Evolutionary conservation across 1,140 invertebrate species (phyloP).

Genomic region (Mactra quadrangularis): DNA sequence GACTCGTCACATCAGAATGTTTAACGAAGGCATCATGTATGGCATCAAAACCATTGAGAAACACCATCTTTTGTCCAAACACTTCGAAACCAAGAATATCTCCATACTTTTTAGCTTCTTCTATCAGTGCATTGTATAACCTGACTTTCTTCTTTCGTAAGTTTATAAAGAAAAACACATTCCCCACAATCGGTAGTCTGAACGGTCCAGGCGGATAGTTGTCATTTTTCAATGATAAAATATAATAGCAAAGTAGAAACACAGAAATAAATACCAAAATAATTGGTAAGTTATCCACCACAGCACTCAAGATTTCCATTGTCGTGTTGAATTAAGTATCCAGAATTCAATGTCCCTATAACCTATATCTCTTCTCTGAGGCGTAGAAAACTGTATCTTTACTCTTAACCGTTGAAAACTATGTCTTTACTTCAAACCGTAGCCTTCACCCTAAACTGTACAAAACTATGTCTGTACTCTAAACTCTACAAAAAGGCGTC

Average conservation of each 20-base stretch:
- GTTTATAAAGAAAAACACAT: not conserved
- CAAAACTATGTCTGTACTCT: too few species aligned
- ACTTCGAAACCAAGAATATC: not conserved
- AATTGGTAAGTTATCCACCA: not conserved
- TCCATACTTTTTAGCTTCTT: slow-evolving; percentile 3
- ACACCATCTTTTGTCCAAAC: not conserved
- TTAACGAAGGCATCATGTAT: slow-evolving; percentile 35
- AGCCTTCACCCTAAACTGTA: too few species aligned
- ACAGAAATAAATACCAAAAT: not conserved
- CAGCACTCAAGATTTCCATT: too few species aligned
- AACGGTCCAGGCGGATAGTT: not conserved
- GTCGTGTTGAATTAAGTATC: too few species aligned
- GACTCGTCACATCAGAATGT: not conserved
- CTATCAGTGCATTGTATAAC: not conserved
- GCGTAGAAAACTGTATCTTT: too few species aligned
- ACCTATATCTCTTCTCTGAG: too few species aligned
- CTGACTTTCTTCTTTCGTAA: not conserved
- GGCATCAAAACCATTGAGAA: not conserved
- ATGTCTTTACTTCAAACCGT: too few species aligned
- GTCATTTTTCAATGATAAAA: not conserved
- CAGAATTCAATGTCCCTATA: too few species aligned
- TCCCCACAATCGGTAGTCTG: not conserved
- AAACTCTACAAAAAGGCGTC: too few species aligned
- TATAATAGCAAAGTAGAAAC: slow-evolving; percentile 4
- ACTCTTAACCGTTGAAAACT: too few species aligned